Base-by-base conservation (phyloP, 2,113 vertebrate species). In the Dunckerocampus dactyliophorus region DNA sequence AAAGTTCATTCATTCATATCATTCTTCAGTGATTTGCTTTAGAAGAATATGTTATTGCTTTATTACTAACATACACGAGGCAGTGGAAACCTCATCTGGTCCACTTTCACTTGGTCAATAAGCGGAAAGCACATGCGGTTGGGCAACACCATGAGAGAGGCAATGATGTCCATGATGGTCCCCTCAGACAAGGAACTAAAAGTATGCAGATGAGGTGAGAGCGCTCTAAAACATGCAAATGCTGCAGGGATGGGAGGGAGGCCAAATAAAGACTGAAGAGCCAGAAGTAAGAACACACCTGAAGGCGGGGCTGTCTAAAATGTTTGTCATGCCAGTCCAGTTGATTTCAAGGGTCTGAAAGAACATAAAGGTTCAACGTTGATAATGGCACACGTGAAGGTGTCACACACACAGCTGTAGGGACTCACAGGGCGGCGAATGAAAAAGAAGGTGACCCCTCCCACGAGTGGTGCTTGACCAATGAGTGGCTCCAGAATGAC, bases 271-370 rank as follows among this genome's bases (percentile, higher is more conserved):
- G n/a, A 19, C 31, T 47, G 12, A 4, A 34, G 11, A 9, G 24
- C 2, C 4, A 21, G 20, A 45, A 43, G 22, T 8, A 11, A 13
- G 47, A 24, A 54, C 53, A 49, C 1, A 99, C 97, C 90, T 94
- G 83, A 99, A 92, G 8, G 88, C 95, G 6, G 97, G 94, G 21
- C 82, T 90, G 69, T 96, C 94, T 74, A 99, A 79, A 39, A 99
- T 69, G 81, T 98, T 98, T 46, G 93, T 98, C 80, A 95, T 84
- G 20, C 97, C 96, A 0, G 95, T 96, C 97, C 97, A 99, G 88
- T 94, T 96, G 77, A 99, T 90, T 71, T 94, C 76, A 58, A 99
- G 68, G 0, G 63, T 85, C 92, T 92, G 69, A 47, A 54, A 66
- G 49, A 55, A 20, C 19, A 21, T 28, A 10, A 53, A 10, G 6